These are phyloP conservation scores for Caenorhabditis brenneri DNA, from an alignment of 1,140 invertebrate species.

Conservation along the genomic window DNA sequence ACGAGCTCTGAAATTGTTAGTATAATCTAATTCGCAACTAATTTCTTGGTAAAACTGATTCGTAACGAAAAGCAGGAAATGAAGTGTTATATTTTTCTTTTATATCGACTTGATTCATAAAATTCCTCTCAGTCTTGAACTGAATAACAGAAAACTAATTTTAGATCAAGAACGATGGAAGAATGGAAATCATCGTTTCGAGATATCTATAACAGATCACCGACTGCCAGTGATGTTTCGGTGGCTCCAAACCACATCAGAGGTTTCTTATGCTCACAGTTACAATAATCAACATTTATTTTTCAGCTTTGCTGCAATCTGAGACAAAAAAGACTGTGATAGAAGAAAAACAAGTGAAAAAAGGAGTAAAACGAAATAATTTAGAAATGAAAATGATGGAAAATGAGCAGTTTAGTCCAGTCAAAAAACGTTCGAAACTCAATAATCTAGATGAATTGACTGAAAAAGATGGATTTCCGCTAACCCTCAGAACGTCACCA, in stretches of 20 bases:
- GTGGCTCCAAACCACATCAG: background rate
- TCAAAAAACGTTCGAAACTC: background rate
- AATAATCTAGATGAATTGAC: background rate
- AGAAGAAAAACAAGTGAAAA: background rate
- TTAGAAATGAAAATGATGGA: slow-evolving; percentile 25
- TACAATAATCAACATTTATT: background rate
- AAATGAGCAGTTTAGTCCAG: slow-evolving; percentile 1
- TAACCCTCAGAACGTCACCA: background rate
- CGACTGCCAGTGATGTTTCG: background rate
- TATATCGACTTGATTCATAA: no score
- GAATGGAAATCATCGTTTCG: background rate
- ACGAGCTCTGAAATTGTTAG: no score
- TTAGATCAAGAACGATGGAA: background rate
- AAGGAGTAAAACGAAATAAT: background rate
- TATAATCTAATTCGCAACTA: no score
- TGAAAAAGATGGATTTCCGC: background rate
- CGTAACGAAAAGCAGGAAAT: no score
- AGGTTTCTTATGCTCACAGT: background rate
- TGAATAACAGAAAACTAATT: no score
- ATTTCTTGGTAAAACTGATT: no score
- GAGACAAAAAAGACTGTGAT: background rate
- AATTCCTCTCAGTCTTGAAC: no score
- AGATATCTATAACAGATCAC: slow-evolving; percentile 2
- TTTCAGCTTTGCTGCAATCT: background rate
- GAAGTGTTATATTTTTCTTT: no score